Percentiles rank a stretch among this genome's conserved stretches.
phyloP scores from a whole-genome alignment of 2,113 vertebrate genomes.

The Dipodomys stephensi region DNA sequence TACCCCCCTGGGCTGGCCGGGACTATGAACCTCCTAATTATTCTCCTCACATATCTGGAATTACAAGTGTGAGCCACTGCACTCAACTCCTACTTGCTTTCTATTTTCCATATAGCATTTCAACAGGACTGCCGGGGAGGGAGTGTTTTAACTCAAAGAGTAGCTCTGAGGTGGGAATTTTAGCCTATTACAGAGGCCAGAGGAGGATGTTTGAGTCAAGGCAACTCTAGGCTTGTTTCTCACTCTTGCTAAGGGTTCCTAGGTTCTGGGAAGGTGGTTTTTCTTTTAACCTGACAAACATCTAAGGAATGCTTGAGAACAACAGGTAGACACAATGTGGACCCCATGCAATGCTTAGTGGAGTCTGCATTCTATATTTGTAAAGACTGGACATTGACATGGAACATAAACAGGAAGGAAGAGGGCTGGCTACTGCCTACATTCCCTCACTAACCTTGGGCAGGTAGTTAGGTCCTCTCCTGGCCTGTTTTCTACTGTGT shows the following conservation, averaged over 20 bases:
- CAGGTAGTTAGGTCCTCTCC: not conserved
- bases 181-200: not conserved
- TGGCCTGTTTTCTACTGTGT: not conserved
- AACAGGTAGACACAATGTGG: not conserved
- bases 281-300: not conserved
- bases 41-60: too few species aligned
- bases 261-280: not conserved
- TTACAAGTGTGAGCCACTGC: too few species aligned
- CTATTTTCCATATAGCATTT: not conserved
- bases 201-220: not conserved
- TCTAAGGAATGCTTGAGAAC: not conserved
- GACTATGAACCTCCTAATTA: too few species aligned
- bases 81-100: not conserved
- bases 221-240: not conserved
- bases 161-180: not conserved
- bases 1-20: too few species aligned
- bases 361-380: not conserved
- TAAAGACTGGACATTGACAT: not conserved
- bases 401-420: not conserved
- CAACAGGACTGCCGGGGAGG: not conserved
- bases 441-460: not conserved
- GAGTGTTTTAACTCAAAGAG: not conserved
- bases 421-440: not conserved
- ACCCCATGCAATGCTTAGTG: not conserved
- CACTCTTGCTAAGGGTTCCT: not conserved